Evolutionary conservation across 2,113 vertebrate species (phyloP).

Genomic region (Jaculus jaculus): DNA sequence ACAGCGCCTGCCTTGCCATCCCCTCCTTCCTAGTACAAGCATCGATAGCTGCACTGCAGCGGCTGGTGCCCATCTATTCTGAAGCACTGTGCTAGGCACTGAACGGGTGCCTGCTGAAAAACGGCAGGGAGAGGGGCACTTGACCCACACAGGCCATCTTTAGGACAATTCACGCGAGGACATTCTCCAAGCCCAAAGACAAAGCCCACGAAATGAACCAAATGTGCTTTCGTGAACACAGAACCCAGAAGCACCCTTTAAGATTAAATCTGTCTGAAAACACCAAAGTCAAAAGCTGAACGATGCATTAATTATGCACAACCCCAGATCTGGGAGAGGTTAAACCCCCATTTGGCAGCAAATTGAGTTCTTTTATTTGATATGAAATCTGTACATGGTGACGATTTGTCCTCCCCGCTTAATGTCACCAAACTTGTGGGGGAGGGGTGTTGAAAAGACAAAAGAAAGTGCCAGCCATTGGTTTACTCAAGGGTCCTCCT

Average conservation of each 20-base stretch:
- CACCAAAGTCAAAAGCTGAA: constrained; percentile 81
- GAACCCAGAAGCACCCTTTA: constrained; percentile 78
- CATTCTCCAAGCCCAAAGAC: constrained; percentile 71
- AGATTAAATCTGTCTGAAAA: constrained; percentile 81
- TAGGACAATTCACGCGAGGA: constrained; percentile 74
- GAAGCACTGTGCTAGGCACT: neutral
- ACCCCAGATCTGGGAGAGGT: constrained; percentile 79
- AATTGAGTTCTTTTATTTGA: constrained; percentile 82
- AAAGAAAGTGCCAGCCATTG: constrained; percentile 53
- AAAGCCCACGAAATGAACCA: constrained; percentile 71
- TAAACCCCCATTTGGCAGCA: constrained; percentile 81
- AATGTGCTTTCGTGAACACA: constrained; percentile 75
- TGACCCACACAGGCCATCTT: constrained; percentile 66
- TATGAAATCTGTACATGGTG: constrained; percentile 70
- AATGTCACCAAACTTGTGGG: constrained; percentile 68
- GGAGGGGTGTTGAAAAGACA: constrained; percentile 65
- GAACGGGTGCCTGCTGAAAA: neutral
- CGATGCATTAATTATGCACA: constrained; percentile 82
- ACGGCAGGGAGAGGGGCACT: neutral
- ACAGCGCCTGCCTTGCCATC: fast-evolving
- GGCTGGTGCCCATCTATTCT: neutral
- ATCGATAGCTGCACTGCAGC: fast-evolving
- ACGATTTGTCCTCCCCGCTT: constrained; percentile 76
- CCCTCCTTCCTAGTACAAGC: fast-evolving
- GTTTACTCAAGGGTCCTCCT: constrained; percentile 52